phyloP scores from a whole-genome alignment of 2,797 vertebrate genomes.

The Mus spretus region DNA sequence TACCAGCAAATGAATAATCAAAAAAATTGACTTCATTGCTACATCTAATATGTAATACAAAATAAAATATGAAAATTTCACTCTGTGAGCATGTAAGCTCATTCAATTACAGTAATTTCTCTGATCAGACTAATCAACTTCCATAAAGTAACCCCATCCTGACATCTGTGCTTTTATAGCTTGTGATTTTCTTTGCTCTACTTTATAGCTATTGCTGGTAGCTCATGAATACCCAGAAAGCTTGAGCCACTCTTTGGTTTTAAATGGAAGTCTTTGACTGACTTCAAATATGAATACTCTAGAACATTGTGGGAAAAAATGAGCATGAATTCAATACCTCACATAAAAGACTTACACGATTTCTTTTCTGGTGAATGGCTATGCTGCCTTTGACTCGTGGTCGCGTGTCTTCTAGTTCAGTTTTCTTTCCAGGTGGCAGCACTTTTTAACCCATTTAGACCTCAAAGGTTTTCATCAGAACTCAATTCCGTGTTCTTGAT shows the following conservation, averaged over 20 bases:
- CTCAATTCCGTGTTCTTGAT: neutral
- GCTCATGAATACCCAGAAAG: neutral
- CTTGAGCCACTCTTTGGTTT: neutral
- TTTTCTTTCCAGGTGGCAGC: neutral
- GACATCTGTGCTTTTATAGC: neutral
- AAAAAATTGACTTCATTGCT: neutral
- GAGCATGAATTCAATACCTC: neutral
- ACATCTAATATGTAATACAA: conserved; percentile 28
- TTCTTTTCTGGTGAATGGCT: neutral
- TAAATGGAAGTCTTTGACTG: conserved; percentile 24
- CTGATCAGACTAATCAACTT: neutral
- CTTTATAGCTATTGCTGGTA: neutral
- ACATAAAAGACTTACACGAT: neutral
- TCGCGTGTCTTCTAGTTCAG: neutral
- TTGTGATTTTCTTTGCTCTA: neutral
- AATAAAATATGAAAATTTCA: conserved; percentile 16
- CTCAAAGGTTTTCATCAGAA: neutral
- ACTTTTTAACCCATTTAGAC: neutral
- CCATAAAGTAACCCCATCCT: neutral
- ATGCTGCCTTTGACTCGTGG: neutral
- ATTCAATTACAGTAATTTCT: neutral
- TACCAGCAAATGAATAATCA: neutral
- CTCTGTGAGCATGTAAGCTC: neutral
- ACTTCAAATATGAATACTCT: conserved; percentile 18
- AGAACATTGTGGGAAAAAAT: neutral